Evolutionary conservation across 1,140 invertebrate genomes (phyloP).

Genomic region (Drosophila arawakana): DNA sequence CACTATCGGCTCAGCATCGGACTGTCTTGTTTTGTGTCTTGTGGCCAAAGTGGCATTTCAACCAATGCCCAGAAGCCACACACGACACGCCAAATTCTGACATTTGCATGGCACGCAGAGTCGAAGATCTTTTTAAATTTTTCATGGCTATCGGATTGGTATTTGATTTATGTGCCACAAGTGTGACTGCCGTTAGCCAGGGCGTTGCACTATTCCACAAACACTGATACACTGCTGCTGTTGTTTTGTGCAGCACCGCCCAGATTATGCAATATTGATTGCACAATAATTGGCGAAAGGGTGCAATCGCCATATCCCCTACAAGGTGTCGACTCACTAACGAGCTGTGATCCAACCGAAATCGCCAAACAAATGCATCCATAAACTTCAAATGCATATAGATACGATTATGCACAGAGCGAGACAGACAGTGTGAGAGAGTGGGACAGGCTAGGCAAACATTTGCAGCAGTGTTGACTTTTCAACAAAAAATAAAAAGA

Average conservation of each 20-base stretch:
- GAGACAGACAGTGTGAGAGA: neutral
- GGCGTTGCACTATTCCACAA: conserved; percentile 50
- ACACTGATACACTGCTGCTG: conserved; percentile 28
- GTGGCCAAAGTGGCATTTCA: conserved; percentile 53
- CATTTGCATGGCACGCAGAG: conserved; percentile 78
- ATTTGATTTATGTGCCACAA: conserved; percentile 79
- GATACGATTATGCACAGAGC: conserved; percentile 46
- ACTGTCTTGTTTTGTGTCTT: conserved; percentile 44
- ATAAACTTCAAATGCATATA: conserved; percentile 64
- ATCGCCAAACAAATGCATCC: conserved; percentile 72
- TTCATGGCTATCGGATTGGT: conserved; percentile 36
- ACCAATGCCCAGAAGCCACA: conserved; percentile 76
- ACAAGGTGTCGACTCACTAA: conserved; percentile 80
- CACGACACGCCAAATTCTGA: conserved; percentile 76
- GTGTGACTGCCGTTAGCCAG: conserved; percentile 78
- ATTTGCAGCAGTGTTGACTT: no score
- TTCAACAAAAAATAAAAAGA: no score
- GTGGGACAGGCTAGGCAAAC: no score
- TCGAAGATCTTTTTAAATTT: conserved; percentile 8
- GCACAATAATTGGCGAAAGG: conserved; percentile 82
- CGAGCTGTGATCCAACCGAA: conserved; percentile 66
- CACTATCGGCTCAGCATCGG: neutral
- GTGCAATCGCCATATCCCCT: conserved; percentile 69
- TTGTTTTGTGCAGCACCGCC: conserved; percentile 41
- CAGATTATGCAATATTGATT: conserved; percentile 82